These are phyloP conservation scores for Anolis sagrei DNA, from an alignment of 2,113 vertebrate genomes.

Conservation along the genomic window DNA sequence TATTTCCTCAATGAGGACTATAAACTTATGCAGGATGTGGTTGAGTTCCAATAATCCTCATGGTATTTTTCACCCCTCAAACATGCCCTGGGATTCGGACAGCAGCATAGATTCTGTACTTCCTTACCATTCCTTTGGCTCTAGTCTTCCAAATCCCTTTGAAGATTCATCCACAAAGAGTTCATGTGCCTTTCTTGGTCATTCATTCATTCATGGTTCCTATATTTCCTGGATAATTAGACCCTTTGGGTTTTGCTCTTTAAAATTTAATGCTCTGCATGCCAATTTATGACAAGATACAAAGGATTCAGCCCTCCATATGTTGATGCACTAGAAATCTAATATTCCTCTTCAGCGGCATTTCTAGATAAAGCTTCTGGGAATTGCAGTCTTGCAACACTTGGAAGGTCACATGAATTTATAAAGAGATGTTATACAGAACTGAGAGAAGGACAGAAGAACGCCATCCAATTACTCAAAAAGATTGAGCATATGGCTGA, in stretches of 20 bases:
- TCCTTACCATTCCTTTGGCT: neutral
- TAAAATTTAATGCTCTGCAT: neutral
- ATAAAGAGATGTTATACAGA: neutral
- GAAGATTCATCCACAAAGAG: neutral
- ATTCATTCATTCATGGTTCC: neutral
- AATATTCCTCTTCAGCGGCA: no score
- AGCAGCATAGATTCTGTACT: no score
- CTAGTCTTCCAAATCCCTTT: neutral
- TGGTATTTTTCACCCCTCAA: neutral
- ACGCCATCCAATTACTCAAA: neutral
- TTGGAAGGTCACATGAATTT: no score
- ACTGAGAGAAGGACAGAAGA: neutral
- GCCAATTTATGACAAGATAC: neutral
- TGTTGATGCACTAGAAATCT: no score
- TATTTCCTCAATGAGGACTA: no score
- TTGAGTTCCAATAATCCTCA: neutral
- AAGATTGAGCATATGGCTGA: neutral
- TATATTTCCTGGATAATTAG: neutral
- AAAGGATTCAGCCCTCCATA: no score
- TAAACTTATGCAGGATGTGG: no score
- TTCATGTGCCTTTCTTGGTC: neutral
- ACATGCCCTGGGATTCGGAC: neutral
- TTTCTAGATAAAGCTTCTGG: no score
- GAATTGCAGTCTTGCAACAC: no score
- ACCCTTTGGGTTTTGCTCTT: neutral